Evolutionary conservation across 2,113 vertebrate species (phyloP).

Genomic region (Phalacrocorax pelagicus): DNA sequence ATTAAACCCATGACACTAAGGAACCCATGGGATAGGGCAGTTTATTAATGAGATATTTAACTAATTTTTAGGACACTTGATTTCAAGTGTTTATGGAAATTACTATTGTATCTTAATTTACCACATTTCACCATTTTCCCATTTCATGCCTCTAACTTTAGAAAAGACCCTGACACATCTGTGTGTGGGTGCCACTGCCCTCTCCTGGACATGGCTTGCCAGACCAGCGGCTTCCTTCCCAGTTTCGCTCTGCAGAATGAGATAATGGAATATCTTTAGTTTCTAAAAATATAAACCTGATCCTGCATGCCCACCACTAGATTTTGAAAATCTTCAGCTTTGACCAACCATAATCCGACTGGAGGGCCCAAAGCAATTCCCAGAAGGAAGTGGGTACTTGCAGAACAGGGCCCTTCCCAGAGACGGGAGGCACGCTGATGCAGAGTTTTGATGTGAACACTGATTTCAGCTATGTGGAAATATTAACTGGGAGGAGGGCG

Average conservation of each 20-base stretch:
- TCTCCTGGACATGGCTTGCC: conserved; percentile 65
- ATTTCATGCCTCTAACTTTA: neutral
- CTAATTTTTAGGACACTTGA: conserved; percentile 59
- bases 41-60: conserved; percentile 33
- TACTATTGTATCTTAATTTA: conserved; percentile 31
- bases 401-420: neutral
- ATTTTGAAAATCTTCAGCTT: neutral
- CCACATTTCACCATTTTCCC: conserved; percentile 35
- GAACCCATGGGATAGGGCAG: conserved; percentile 7
- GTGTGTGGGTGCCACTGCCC: conserved; percentile 61
- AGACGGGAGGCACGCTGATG: neutral
- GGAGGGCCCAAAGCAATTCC: neutral
- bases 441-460: neutral
- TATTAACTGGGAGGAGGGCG: neutral
- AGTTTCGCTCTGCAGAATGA: neutral
- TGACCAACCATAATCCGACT: rapidly evolving
- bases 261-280: neutral
- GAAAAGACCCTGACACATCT: neutral
- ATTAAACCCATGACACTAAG: conserved; percentile 65
- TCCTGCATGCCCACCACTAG: neutral
- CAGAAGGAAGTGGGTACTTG: neutral
- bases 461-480: neutral
- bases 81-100: conserved; percentile 66
- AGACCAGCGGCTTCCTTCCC: neutral
- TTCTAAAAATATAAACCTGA: neutral